Evolutionary conservation across 2,113 vertebrate species (phyloP), one percentile per base, ranked within the genome.

Genomic region (Oenanthe oenanthe): DNA sequence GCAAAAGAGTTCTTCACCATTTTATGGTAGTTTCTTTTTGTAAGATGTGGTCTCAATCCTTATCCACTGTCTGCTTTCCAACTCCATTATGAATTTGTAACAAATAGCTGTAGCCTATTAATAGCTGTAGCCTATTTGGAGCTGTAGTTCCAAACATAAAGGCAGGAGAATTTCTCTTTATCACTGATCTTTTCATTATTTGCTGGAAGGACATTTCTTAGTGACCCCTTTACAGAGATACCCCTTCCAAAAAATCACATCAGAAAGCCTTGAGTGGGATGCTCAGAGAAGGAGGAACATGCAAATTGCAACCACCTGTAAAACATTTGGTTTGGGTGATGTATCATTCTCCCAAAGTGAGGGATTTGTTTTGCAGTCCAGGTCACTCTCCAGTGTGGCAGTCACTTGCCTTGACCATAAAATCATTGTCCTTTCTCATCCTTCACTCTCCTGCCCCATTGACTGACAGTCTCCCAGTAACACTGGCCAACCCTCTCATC

Each of bases 401-500:
- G 17, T 32, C 48, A 45, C 4, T 34, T 57, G 5, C 17, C 17
- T 79, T 76, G 20, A 43, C 31, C 3, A 1, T 56, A 53, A 68
- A 88, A 43, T 15, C n/a, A 6, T 53, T 83, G 22, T 66, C 8
- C 42, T 78, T 51, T 71, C 65, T 88, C 10, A 28, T 48, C 28
- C 38, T 85, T 70, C 47, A 40, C 36, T 36, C 20, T 48, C 65
- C 19, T 60, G 18, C 22, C 11, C 4, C 0, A 0, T 2, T 61
- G 63, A 53, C 32, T 77, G 13, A 26, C 19, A 73, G 12, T 36
- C 18, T 82, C 28, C 26, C 43, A 22, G 1, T 25, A 45, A 43
- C 0, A 0, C 7, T 47, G 48, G 29, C 61, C 70, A 78, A 3
- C 10, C 17, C 18, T 85, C 47, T 66, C 12, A 36, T 58, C 29